Base-by-base conservation (phyloP, 2,888 invertebrate genomes). In the Oxystoma pomonae region DNA sequence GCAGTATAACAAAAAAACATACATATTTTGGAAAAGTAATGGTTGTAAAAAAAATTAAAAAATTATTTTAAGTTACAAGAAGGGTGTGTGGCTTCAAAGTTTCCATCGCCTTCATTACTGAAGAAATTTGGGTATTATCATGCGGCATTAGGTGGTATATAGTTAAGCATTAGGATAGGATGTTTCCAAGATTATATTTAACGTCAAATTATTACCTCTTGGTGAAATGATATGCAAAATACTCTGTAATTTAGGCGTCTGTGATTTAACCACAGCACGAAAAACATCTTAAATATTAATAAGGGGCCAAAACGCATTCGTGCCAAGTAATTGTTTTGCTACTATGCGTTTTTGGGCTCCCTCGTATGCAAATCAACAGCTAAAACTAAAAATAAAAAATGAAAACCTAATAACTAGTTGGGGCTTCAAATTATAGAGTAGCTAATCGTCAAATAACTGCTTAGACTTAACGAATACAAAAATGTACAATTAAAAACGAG, bases 141-240 rank as follows among this genome's bases (percentile, higher is more conserved):
- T n/a, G n/a, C n/a, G n/a, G n/a, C n/a, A n/a, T n/a, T n/a, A n/a
- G n/a, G n/a, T n/a, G n/a, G n/a, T n/a, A 35, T 35, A 35, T 75
- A 69, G 73, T 12, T 12, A 35, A 35, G 35, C 35, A 35, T 35
- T 74, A 70, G 72, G 72, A 71, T 72, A 72, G 74, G 70, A 73
- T 73, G 75, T 76, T 78, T 77, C 74, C 69, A 70, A 79, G 77
- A 79, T 79, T 78, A 78, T 78, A 78, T 74, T 76, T 70, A 74
- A 74, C 73, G 71, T 72, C 73, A 77, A 80, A 79, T 77, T 76
- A 78, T 77, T 77, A 74, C 75, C 75, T 76, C 76, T 77, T 75
- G 72, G 72, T 74, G 76, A 78, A 78, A 78, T 78, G 77, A 78
- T 80, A 80, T 79, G 78, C 79, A 79, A 79, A 80, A 78, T 71